Evolutionary conservation across 2,888 invertebrate species (phyloP).

Genomic region (Lochmaea crataegi): DNA sequence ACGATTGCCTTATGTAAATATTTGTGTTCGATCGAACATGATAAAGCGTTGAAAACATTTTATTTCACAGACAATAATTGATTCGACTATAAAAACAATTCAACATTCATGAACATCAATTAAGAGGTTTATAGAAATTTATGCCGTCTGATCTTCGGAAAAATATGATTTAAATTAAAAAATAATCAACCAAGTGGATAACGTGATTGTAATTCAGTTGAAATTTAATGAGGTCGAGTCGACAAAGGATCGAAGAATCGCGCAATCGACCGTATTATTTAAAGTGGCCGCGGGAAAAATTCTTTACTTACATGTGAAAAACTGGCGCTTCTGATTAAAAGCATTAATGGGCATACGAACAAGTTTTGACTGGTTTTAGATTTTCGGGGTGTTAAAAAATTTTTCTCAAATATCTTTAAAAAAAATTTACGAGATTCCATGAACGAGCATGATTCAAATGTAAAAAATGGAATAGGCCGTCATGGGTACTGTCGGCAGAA

Average conservation of each 20-base stretch:
- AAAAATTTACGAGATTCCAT: no score
- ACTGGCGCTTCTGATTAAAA: no score
- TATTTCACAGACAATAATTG: background rate
- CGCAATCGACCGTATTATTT: no score
- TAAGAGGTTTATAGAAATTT: background rate
- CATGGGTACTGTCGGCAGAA: no score
- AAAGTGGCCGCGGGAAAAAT: no score
- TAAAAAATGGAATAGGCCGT: no score
- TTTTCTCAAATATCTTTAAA: no score
- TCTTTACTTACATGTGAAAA: no score
- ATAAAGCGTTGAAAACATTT: background rate
- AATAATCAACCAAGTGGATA: background rate
- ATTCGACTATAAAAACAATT: background rate
- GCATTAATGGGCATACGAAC: no score
- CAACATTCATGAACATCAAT: background rate
- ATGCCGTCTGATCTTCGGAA: background rate
- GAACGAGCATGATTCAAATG: no score
- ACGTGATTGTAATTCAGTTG: background rate
- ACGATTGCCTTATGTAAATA: background rate
- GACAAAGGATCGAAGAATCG: background rate
- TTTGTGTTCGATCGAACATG: background rate
- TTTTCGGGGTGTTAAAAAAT: no score
- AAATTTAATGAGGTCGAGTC: background rate
- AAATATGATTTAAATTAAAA: background rate
- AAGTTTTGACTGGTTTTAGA: no score